These are phyloP conservation scores for Cryptus armator DNA, from an alignment of 2,888 invertebrate species.

Conservation along the genomic window DNA sequence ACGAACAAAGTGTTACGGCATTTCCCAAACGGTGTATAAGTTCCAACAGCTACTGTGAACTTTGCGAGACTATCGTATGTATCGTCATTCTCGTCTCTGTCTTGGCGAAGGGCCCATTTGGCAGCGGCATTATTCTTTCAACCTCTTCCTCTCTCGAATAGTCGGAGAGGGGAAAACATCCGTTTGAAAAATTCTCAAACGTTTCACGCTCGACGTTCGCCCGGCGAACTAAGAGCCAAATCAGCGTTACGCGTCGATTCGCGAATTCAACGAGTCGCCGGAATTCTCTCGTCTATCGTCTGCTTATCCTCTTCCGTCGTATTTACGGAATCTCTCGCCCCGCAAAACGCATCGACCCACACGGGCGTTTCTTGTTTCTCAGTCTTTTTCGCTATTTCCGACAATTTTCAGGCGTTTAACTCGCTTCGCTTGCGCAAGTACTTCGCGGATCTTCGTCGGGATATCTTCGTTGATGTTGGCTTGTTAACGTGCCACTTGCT, in stretches of 20 bases:
- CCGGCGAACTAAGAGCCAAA: conserved; percentile 10
- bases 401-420: neutral
- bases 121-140: conserved; percentile 37
- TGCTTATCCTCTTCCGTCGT: neutral
- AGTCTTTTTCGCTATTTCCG: neutral
- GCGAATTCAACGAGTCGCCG: conserved; percentile 19
- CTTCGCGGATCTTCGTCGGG: too few relatives aligned
- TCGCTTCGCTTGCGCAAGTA: neutral
- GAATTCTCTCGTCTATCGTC: conserved; percentile 14
- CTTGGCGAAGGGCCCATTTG: conserved; percentile 65
- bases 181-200: conserved; percentile 14
- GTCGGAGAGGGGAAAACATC: neutral
- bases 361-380: neutral
- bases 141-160: neutral
- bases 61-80: conserved; percentile 41
- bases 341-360: neutral
- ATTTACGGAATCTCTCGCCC: too few relatives aligned
- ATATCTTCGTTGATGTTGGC: too few relatives aligned
- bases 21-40: neutral
- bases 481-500: too few relatives aligned
- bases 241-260: conserved; percentile 18
- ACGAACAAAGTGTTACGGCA: neutral
- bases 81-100: conserved; percentile 34
- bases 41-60: conserved; percentile 23
- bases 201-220: conserved; percentile 19